These are phyloP conservation scores for Ascaphus truei DNA, from an alignment of 2,113 vertebrate genomes.

Conservation along the genomic window DNA sequence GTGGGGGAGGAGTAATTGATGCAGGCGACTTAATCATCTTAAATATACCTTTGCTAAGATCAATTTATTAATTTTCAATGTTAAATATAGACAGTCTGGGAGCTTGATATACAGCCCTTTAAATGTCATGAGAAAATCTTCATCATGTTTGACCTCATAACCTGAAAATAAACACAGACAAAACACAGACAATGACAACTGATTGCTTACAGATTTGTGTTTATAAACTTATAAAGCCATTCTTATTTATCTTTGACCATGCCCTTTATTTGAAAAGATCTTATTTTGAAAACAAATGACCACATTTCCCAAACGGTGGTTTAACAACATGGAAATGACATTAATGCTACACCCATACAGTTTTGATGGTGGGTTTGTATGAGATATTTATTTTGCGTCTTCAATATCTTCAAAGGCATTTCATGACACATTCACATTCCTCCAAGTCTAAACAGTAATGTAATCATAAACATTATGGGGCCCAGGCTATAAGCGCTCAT, in stretches of 20 bases:
- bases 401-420: constrained; percentile 48
- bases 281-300: neutral
- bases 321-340: neutral
- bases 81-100: neutral
- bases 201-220: too few species aligned
- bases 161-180: constrained; percentile 44
- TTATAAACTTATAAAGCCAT: neutral
- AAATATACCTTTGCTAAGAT: too few species aligned
- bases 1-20: too few species aligned
- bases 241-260: neutral
- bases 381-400: constrained; percentile 3
- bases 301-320: constrained; percentile 1
- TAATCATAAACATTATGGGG: constrained; percentile 50
- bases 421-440: constrained; percentile 37
- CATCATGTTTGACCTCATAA: constrained; percentile 25
- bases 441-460: constrained; percentile 45
- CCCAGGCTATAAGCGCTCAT: too few species aligned
- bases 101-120: neutral
- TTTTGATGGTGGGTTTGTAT: neutral
- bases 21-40: too few species aligned
- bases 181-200: constrained; percentile 5
- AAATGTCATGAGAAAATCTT: constrained; percentile 41
- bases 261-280: neutral
- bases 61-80: neutral
- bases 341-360: neutral